Evolutionary conservation across 2,888 invertebrate species (phyloP), one percentile per base, ranked within the genome.

Genomic region (Ommatoiulus sabulosus): DNA sequence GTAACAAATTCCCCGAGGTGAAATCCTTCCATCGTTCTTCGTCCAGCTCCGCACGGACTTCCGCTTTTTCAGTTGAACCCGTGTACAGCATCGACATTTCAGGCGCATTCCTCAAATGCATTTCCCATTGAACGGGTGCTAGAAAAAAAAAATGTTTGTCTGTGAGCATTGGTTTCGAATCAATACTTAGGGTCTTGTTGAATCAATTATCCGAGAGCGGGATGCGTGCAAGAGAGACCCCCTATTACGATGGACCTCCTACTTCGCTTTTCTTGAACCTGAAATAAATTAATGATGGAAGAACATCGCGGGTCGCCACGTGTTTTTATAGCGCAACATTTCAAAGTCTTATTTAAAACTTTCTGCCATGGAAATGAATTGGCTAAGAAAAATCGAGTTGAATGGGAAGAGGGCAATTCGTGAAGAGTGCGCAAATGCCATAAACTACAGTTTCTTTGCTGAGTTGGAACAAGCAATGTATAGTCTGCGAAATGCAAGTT

Each of bases 141-240:
- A 10, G 72, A 72, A 72, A 72, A 57, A 72, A 72, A 72, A 72
- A 72, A 72, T 72, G 72, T 72, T 72, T 72, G 10, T 72, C 72
- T 72, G 72, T 72, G 72, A 72, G 72, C 72, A 72, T 72, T 72
- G 72, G 72, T 72, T 72, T 72, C 20, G 20, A 72, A 72, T 72
- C 72, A 72, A 72, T 72, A 72, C 72, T 72, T 72, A 72, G 72
- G 72, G 72, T 72, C 72, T 72, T 72, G 72, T 72, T 72, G 72
- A 72, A 72, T 72, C 72, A 72, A 72, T 72, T 72, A 72, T 24
- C 24, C 10, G 24, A 72, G 72, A 72, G 72, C 10, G 72, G 72
- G 72, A 24, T 24, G 72, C 24, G 72, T 72, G 72, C 24, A 24
- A 72, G 24, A 72, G 24, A 72, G 72, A 72, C 72, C 72, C 72